Conservation (phyloP, 2,113 vertebrate genomes). For the Apteryx owenii region DNA sequence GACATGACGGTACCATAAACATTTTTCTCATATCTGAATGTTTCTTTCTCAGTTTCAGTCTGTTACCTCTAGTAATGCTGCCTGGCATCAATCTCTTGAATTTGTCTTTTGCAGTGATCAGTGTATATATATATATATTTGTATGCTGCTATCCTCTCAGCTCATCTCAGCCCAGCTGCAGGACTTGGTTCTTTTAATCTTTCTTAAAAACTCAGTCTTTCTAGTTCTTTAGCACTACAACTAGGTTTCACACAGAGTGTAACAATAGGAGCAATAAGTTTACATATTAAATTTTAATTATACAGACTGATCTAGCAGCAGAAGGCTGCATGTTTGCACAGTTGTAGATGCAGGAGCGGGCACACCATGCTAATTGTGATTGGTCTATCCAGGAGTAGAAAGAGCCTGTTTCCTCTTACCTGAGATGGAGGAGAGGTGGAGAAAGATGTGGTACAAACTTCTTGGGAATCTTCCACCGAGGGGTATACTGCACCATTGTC, state of each 20-base stretch:
- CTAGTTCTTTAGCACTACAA: background rate
- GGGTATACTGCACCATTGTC: conserved; percentile 83
- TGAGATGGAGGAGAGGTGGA: conserved; percentile 98
- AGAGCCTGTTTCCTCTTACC: conserved; percentile 74
- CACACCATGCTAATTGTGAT: background rate
- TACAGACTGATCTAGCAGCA: background rate
- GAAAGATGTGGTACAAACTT: conserved; percentile 97
- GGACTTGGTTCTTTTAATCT: background rate
- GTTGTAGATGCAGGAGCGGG: background rate
- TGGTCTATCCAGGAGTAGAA: background rate
- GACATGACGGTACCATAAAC: background rate
- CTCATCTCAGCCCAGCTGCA: background rate
- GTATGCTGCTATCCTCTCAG: background rate
- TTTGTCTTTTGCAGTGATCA: background rate
- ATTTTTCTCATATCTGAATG: background rate
- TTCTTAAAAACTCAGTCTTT: background rate
- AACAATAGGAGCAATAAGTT: background rate
- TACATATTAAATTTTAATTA: background rate
- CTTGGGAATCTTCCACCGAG: conserved; percentile 95
- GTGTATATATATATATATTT: background rate
- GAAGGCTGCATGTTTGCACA: background rate
- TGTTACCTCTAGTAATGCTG: background rate
- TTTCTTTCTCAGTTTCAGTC: background rate
- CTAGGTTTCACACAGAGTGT: background rate
- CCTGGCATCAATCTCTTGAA: background rate